Conservation (phyloP, 2,797 vertebrate genomes). For the Rhinoraja longicauda region DNA sequence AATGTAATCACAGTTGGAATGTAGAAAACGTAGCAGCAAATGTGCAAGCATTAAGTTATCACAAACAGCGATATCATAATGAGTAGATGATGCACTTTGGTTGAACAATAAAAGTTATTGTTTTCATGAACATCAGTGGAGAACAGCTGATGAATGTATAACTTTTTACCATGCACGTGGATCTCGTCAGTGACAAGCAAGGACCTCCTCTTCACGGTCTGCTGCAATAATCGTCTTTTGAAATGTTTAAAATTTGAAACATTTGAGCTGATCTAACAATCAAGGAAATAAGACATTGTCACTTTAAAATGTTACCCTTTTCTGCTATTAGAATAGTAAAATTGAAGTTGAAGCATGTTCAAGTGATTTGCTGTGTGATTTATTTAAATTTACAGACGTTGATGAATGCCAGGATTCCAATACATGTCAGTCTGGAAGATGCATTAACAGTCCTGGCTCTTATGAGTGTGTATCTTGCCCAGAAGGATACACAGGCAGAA, state of each 20-base stretch:
- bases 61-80: no score
- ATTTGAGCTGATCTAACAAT: neutral
- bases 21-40: no score
- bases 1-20: no score
- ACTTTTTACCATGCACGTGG: neutral
- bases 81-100: no score
- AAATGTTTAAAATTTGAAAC: neutral
- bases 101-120: neutral
- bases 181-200: neutral
- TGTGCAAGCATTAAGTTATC: no score
- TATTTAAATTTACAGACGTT: slow-evolving; percentile 59
- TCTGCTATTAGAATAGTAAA: slow-evolving; percentile 1
- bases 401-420: slow-evolving; percentile 72
- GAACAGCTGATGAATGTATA: no score
- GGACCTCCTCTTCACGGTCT: neutral
- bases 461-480: slow-evolving; percentile 78
- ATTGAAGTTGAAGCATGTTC: neutral
- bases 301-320: slow-evolving; percentile 22
- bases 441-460: slow-evolving; percentile 73
- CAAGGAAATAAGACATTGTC: neutral
- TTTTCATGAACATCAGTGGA: neutral
- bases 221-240: no score
- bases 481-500: slow-evolving; percentile 72
- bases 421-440: slow-evolving; percentile 76
- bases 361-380: neutral